phyloP scores from a whole-genome alignment of 2,113 vertebrate genomes.

The Macrotis lagotis region DNA sequence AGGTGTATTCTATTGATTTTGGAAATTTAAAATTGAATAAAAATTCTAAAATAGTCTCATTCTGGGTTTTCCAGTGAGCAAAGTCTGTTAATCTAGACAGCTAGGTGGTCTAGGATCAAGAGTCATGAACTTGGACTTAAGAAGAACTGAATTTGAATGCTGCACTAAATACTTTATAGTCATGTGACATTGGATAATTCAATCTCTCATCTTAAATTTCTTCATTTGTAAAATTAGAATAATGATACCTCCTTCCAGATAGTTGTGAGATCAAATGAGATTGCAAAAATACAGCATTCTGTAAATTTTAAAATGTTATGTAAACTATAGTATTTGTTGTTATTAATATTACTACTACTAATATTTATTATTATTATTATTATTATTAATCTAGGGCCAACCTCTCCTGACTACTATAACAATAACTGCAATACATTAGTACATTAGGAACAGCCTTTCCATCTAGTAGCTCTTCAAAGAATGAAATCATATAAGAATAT shows the following conservation, averaged over 20 bases:
- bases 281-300: not conserved
- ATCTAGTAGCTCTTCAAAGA: not conserved
- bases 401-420: not conserved
- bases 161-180: not conserved
- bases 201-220: not conserved
- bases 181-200: not conserved
- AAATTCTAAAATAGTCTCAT: not conserved
- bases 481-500: not conserved
- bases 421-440: no score
- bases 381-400: not conserved
- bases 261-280: not conserved
- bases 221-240: not conserved
- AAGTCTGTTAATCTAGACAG: not conserved
- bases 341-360: not conserved
- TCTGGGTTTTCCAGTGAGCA: not conserved
- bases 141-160: not conserved
- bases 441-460: not conserved
- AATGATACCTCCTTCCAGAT: not conserved
- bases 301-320: not conserved
- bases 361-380: not conserved
- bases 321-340: not conserved
- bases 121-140: not conserved
- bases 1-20: not conserved
- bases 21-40: not conserved
- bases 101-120: not conserved